Base-by-base conservation (phyloP, 2,113 vertebrate genomes). In the Hippoglossus stenolepis region DNA sequence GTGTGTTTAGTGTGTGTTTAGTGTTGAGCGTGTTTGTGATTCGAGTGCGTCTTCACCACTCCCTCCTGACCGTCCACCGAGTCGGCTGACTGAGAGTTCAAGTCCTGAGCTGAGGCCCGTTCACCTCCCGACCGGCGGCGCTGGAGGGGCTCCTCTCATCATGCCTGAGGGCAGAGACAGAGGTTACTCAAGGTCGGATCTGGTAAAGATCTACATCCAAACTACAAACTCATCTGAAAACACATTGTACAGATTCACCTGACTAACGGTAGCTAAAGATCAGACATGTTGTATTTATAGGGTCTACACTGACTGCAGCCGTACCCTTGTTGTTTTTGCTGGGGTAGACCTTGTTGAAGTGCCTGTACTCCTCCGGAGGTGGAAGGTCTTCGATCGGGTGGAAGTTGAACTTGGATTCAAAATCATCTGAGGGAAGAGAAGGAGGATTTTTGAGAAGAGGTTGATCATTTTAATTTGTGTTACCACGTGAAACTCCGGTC, bases 351-450 rank as follows among this genome's bases (percentile, higher is more conserved):
- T 96, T 98, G 90, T 86, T 93, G 89, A 97, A 96, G 80, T 95
- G 94, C 86, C 94, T 94, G 90, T 96, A 99, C 58, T 99, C 97
- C 80, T n/a, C n/a, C 12, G 98, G 98, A 77, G n/a, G 96, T 20
- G 98, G 98, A 71, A 99, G 96, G 67, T 98, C 97, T 85, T 98
- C n/a, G 0, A 97, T 92, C 0, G 98, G 96, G 85, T 99, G 98
- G 90, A 99, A 99, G 80, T 96, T 95, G 62, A 97, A 99, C 91
- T 96, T 99, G 72, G 97, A 97, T 88, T 99, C 98, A 95, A 99
- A 99, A 84, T 99, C 97, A 94, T 98, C 98, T 99, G 91, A 2
- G 24, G 65, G 1, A 35, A 12, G 28, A 8, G 43, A 14, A 3
- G 11, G 21, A 43, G 3, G 40, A 43, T 13, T n/a, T n/a, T n/a